Percentiles rank a stretch among this genome's conserved stretches.
phyloP scores from a whole-genome alignment of 2,888 invertebrate genomes.

The Apamea monoglypha region DNA sequence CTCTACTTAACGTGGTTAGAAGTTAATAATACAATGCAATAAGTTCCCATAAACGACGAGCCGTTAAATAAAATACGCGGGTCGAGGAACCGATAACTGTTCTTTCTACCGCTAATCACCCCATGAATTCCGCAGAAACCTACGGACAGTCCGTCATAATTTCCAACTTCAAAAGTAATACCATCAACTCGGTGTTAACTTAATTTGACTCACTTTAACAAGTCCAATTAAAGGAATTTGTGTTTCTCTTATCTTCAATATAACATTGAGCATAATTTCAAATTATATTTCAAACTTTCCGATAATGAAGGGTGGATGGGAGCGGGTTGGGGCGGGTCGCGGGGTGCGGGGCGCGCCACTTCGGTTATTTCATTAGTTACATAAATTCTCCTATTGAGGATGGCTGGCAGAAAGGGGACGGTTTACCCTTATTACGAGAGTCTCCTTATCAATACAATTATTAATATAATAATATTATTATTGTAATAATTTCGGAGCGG shows the following conservation, averaged over 20 bases:
- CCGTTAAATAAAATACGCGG: conserved; percentile 80
- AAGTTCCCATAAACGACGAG: conserved; percentile 80
- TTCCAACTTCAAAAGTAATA: conserved; percentile 90
- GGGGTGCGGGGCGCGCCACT: conserved; percentile 81
- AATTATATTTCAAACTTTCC: conserved; percentile 91
- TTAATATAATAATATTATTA: conserved; percentile 91
- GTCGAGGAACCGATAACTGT: conserved; percentile 83
- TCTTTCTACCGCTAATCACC: conserved; percentile 84
- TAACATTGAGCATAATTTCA: conserved; percentile 91
- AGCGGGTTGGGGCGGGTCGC: conserved; percentile 79
- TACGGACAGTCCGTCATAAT: conserved; percentile 89
- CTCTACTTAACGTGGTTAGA: conserved; percentile 67
- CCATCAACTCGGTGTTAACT: conserved; percentile 91
- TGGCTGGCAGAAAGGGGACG: conserved; percentile 90
- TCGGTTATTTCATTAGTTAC: conserved; percentile 91
- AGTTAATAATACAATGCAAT: conserved; percentile 75
- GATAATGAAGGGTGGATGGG: conserved; percentile 89
- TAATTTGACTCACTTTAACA: conserved; percentile 91
- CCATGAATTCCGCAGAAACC: conserved; percentile 79
- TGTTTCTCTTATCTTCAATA: conserved; percentile 91
- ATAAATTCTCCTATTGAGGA: conserved; percentile 91
- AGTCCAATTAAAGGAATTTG: conserved; percentile 91
- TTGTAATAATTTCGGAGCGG: conserved; percentile 89
- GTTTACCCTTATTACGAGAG: conserved; percentile 91
- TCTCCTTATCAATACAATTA: conserved; percentile 91